Base-by-base conservation (phyloP, 2,113 vertebrate species). In the Labrus mixtus region DNA sequence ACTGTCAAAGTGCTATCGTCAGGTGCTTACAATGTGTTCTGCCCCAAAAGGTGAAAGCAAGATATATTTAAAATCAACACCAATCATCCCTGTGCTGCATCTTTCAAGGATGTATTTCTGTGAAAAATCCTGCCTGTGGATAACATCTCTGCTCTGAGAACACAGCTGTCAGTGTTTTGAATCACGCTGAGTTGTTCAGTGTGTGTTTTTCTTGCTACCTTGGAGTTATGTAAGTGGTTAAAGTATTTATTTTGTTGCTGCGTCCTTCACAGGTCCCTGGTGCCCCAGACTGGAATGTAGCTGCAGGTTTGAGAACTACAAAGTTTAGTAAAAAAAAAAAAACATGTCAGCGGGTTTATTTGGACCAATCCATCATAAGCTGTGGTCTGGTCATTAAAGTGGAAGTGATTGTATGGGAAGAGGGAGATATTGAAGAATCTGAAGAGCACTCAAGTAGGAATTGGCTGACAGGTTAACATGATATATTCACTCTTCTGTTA, bases 181-280 rank as follows among this genome's bases (percentile, higher is more conserved):
- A 54, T 75, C 60, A 68, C 12, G 4, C 46, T 22, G 58, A 50
- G 65, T 55, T 62, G 45, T 65, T 33, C 65, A 10, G 60, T 55
- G 58, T 56, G 66, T 83, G 68, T 76, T 71, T 70, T 58, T 41
- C 82, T 36, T n/a, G 67, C 66, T 78, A 57, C 50, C 72, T 82
- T 58, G 51, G 71, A 78, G 68, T 83, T 58, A 64, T 51, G 57
- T 50, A 76, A 46, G 83, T 76, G 64, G 64, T 66, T 50, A 66
- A 73, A 82, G 74, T 17, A 37, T 41, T 90, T 76, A 41, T 56
- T 66, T 55, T 62, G 72, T 22, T 69, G 71, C 46, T 19, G 41
- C 1, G 45, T 84, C 87, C 73, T 86, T 89, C 77, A 11, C 70
- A 10, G 67, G 63, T 73, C 78, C 78, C 73, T 0, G 29, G 54